A percentile compares a stretch with the other conserved stretches of the same genome.
Conservation (phyloP, 2,113 vertebrate species). For the Nesospiza acunhae region DNA sequence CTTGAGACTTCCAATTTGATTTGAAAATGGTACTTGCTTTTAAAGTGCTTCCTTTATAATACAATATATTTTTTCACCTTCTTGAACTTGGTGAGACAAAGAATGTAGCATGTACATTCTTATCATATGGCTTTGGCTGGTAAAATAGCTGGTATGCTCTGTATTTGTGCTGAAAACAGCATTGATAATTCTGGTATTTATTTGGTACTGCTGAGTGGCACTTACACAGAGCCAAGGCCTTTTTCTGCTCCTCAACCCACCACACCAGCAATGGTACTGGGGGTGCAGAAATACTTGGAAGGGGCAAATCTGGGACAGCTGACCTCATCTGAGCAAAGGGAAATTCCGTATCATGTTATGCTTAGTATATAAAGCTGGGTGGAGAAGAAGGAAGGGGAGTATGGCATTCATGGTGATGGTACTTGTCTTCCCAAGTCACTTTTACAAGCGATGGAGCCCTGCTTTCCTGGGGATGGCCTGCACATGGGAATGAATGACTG, state of each 20-base stretch:
- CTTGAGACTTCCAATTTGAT: background rate
- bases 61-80: background rate
- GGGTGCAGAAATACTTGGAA: background rate
- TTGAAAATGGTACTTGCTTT: background rate
- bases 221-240: background rate
- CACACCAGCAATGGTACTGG: background rate
- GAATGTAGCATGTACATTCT: background rate
- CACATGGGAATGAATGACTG: too few species aligned
- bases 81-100: background rate
- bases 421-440: background rate
- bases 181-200: background rate
- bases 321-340: background rate
- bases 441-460: background rate
- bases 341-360: background rate
- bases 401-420: accelerated
- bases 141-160: background rate
- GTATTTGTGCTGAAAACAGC: background rate
- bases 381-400: background rate
- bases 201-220: background rate
- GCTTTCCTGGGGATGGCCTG: background rate
- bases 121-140: background rate
- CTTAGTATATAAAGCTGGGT: background rate
- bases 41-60: background rate
- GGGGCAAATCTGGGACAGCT: background rate
- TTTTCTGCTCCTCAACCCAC: background rate